Base-by-base conservation (phyloP, 2,888 invertebrate genomes). In the Sussaba pulchella region DNA sequence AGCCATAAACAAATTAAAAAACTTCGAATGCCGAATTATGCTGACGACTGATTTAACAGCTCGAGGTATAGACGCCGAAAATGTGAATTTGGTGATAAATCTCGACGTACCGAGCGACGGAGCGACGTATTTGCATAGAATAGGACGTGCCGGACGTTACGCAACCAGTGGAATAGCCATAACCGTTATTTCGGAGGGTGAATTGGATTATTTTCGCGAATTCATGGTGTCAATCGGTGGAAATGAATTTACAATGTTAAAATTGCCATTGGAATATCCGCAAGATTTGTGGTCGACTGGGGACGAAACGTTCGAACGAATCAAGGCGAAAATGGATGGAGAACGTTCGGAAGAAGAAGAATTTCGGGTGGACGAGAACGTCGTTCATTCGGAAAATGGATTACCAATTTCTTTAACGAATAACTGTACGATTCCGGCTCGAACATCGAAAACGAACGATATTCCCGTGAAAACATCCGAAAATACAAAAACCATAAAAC, bases 71-170 rank as follows among this genome's bases (percentile, higher is more conserved):
- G 99, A 99, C 93, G 97, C 97, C 0, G 96, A 97, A 84, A 96
- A 98, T 92, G 96, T 99, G 9, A 97, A 99, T 93, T 92, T 99
- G 78, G 97, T 99, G 0, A 94, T 99, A 8, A 99, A 99, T 92
- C 94, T 98, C 88, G 99, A 99, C 90, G 93, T 97, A 36, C 98
- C 99, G 0, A 89, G 89, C 82, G 96, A 97, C 88, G 94, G 95
- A 85, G 95, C 96, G 83, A 98, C 97, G 17, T 98, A 98, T 93
- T 94, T 98, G 82, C 99, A 99, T 93, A 94, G 99, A 88, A 98
- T 99, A 90, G 99, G 99, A 0, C 94, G 99, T 87, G 98, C 99
- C 52, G 99, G 99, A 0, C 94, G 99, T 81, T 99, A 96, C 93
- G 99, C 99, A 0, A 95, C 97, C 0, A 95, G 95, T 91, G 98